phyloP scores from a whole-genome alignment of 1,140 invertebrate genomes.

The Drosophila navojoa region DNA sequence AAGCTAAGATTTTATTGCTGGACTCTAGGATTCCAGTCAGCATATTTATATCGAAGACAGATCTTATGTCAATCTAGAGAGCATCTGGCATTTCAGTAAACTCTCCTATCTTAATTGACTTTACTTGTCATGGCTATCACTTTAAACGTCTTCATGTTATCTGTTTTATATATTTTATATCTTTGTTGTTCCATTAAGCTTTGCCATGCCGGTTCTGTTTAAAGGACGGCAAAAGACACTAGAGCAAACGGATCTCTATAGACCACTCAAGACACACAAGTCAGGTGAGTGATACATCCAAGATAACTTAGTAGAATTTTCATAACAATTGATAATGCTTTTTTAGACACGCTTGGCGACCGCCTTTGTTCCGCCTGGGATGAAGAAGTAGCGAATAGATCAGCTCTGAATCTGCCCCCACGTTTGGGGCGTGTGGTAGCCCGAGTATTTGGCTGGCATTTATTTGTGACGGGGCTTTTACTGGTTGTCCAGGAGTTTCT shows the following conservation, averaged over 20 bases:
- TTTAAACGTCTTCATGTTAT: slow-evolving; percentile 28
- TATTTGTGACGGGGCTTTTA: slow-evolving; percentile 36
- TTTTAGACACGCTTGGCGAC: slow-evolving; percentile 65
- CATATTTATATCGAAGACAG: no score
- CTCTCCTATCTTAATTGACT: neutral
- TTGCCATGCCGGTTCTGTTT: slow-evolving; percentile 84
- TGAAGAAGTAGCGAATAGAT: slow-evolving; percentile 44
- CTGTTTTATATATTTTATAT: slow-evolving; percentile 29
- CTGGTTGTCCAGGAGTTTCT: slow-evolving; percentile 52
- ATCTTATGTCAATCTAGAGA: neutral
- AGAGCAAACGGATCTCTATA: slow-evolving; percentile 85
- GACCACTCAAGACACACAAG: slow-evolving; percentile 85
- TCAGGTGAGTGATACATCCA: slow-evolving; percentile 70
- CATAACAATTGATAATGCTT: neutral
- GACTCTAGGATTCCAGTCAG: no score
- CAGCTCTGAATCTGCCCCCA: slow-evolving; percentile 46
- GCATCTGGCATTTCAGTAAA: neutral
- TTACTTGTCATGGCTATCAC: neutral
- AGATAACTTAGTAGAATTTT: neutral
- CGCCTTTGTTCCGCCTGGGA: slow-evolving; percentile 68
- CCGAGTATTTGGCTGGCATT: slow-evolving; percentile 61
- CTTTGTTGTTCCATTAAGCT: slow-evolving; percentile 60
- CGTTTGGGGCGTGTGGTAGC: slow-evolving; percentile 44
- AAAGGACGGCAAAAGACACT: slow-evolving; percentile 85
- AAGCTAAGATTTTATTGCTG: no score